A percentile compares a stretch with the other conserved stretches of the same genome.
Evolutionary conservation across 1,140 invertebrate species (phyloP).

Genomic region (Drosophila obscura): DNA sequence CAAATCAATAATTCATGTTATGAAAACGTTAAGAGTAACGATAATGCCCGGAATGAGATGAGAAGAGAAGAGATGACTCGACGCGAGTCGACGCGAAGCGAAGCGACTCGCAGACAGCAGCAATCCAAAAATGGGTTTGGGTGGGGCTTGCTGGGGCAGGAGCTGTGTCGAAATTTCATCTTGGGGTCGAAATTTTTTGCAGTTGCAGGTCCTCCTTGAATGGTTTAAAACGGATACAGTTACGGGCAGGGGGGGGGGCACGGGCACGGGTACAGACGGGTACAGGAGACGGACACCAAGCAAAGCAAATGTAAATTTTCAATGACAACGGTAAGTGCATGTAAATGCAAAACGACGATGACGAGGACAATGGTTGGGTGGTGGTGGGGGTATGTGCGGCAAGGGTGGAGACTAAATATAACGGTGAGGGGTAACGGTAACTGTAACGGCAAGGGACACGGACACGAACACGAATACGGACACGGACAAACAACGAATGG

Average conservation of each 20-base stretch:
- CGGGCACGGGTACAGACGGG: too few relatives aligned
- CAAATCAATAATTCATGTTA: conserved; percentile 81
- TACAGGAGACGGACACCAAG: not conserved
- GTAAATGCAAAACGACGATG: conserved; percentile 70
- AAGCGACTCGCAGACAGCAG: too few relatives aligned
- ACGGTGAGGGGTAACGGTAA: not conserved
- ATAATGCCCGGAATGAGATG: conserved; percentile 50
- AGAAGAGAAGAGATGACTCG: conserved; percentile 24
- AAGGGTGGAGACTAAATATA: not conserved
- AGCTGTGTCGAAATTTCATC: conserved; percentile 15
- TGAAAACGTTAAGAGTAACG: conserved; percentile 68
- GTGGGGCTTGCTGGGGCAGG: too few relatives aligned
- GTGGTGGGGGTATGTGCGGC: conserved; percentile 3
- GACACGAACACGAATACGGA: not conserved
- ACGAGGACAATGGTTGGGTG: conserved; percentile 38
- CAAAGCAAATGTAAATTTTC: conserved; percentile 75
- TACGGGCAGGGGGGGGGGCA: not conserved
- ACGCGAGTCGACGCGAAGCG: too few relatives aligned
- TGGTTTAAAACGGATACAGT: not conserved
- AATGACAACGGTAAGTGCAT: conserved; percentile 81
- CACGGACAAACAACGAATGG: conserved; percentile 7
- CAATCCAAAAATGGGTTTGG: too few relatives aligned
- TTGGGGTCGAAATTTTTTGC: conserved; percentile 46
- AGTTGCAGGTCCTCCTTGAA: not conserved
- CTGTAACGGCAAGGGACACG: too few relatives aligned